Conservation (phyloP, 2,113 vertebrate species). For the Carettochelys insculpta region DNA sequence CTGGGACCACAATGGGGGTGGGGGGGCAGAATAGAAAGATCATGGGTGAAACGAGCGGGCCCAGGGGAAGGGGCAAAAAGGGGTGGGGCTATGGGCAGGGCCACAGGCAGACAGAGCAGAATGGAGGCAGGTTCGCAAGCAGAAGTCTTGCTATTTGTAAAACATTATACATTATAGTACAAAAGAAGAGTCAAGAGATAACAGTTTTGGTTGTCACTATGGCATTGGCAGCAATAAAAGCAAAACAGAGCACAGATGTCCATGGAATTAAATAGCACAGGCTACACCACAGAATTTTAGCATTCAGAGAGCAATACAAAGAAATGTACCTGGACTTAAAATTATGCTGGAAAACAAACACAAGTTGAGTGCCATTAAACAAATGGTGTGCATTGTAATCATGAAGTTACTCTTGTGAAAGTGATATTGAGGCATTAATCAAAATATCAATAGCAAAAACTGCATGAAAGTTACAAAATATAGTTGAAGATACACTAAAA, state of each 20-base stretch:
- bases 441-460: background rate
- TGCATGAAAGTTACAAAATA: background rate
- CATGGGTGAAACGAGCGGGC: too few species aligned
- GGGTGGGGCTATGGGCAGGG: too few species aligned
- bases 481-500: background rate
- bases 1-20: too few species aligned
- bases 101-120: too few species aligned
- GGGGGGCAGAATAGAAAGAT: too few species aligned
- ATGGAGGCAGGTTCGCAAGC: too few species aligned
- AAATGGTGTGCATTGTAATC: accelerated
- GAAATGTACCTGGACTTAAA: too few species aligned
- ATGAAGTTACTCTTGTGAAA: background rate
- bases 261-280: background rate
- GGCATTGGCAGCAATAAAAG: background rate
- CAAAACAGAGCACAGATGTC: background rate
- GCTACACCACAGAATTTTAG: too few species aligned
- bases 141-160: background rate
- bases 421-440: background rate
- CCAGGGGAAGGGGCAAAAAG: too few species aligned
- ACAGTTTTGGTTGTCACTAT: background rate
- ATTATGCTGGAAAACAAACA: too few species aligned
- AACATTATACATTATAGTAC: background rate
- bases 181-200: background rate
- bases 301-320: too few species aligned
- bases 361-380: too few species aligned